Conservation (phyloP, 2,888 invertebrate genomes). For the Apamea crenata region DNA sequence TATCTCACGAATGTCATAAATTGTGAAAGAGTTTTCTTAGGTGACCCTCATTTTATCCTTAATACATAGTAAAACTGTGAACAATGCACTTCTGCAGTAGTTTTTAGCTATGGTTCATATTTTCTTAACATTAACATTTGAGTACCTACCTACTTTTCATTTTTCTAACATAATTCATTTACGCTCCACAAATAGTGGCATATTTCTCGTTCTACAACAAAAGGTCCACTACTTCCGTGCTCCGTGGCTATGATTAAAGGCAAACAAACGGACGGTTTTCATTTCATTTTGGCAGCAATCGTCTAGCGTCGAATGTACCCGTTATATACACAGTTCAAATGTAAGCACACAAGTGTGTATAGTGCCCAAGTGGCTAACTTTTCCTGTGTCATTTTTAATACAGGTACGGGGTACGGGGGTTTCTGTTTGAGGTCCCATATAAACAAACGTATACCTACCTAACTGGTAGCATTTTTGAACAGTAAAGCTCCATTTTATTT, state of each 20-base stretch:
- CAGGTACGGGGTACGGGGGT: no score
- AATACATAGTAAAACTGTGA: background rate
- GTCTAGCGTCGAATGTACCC: background rate
- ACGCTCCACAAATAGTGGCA: background rate
- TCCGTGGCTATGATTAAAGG: conserved; percentile 49
- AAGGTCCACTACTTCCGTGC: background rate
- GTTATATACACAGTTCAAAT: background rate
- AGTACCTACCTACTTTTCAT: background rate
- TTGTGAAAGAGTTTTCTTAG: background rate
- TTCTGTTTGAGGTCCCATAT: background rate
- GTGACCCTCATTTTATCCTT: background rate
- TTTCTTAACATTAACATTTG: background rate
- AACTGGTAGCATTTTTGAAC: background rate
- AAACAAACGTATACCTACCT: background rate
- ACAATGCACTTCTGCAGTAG: background rate
- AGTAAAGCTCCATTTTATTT: background rate
- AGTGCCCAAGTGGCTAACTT: background rate
- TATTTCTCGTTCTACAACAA: background rate
- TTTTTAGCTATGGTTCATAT: background rate
- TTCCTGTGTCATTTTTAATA: background rate
- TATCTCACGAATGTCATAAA: conserved; percentile 13
- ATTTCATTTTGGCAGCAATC: conserved; percentile 50
- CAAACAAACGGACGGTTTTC: conserved; percentile 62
- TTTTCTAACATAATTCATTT: background rate
- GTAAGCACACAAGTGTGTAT: background rate